Percentiles rank a stretch among this genome's conserved stretches.
phyloP scores from a whole-genome alignment of 2,113 vertebrate genomes.

The Gila orcuttii region DNA sequence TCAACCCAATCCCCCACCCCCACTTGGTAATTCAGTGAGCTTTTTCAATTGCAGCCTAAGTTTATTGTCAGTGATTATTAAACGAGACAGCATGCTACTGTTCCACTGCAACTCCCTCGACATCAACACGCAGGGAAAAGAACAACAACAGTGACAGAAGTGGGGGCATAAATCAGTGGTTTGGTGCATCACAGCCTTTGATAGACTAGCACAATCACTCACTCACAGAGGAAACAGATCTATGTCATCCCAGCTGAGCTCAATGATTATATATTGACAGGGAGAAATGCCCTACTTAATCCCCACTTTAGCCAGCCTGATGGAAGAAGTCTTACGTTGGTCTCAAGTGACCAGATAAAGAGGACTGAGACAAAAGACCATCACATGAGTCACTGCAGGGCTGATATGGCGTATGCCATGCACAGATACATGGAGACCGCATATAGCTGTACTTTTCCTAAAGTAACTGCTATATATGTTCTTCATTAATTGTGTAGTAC shows the following conservation, averaged over 20 bases:
- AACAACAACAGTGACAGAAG: constrained; percentile 30
- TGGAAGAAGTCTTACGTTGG: constrained; percentile 56
- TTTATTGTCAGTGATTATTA: constrained; percentile 50
- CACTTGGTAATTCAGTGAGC: constrained; percentile 26
- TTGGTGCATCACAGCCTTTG: constrained; percentile 34
- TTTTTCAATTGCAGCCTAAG: constrained; percentile 30
- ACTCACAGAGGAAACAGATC: constrained; percentile 44
- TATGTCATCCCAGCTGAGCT: constrained; percentile 56
- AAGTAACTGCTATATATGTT: not conserved
- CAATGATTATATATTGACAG: constrained; percentile 75
- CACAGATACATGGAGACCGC: not conserved
- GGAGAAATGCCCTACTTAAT: constrained; percentile 74
- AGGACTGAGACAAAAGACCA: constrained; percentile 16
- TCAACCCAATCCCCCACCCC: not conserved
- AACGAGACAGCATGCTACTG: constrained; percentile 12
- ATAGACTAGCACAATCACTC: constrained; percentile 42
- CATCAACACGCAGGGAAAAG: constrained; percentile 21
- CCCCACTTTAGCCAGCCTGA: constrained; percentile 62
- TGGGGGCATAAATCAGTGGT: constrained; percentile 31
- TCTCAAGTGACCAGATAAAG: constrained; percentile 63
- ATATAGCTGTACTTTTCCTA: not conserved
- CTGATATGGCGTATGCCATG: not conserved
- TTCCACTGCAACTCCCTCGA: constrained; percentile 18
- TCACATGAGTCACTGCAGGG: not conserved
- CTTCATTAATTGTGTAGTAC: constrained; percentile 3